These are phyloP conservation scores for Cavia aperea DNA, from an alignment of 2,113 vertebrate species.

Conservation along the genomic window DNA sequence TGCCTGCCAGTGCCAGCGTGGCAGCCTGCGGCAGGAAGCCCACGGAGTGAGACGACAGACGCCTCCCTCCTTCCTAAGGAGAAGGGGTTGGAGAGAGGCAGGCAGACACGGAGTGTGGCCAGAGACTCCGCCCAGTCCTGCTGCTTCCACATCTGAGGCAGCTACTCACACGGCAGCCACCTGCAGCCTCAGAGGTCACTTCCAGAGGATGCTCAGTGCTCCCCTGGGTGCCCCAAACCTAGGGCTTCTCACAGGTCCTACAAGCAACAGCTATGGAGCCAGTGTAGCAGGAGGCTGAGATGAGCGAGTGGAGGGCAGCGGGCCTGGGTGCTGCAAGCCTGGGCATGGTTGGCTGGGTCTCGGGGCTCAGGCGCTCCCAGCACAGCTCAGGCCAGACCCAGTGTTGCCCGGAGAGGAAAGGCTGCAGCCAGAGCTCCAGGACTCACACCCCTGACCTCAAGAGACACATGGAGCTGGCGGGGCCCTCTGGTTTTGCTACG, in stretches of 20 bases:
- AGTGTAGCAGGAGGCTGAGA: too few species aligned
- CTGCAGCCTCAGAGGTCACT: background rate
- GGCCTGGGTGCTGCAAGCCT: rapidly evolving
- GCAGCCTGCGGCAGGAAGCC: too few species aligned
- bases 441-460: too few species aligned
- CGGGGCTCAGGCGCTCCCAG: rapidly evolving
- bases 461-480: background rate
- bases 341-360: rapidly evolving
- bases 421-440: background rate
- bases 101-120: background rate
- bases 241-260: background rate
- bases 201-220: rapidly evolving
- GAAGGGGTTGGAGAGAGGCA: background rate
- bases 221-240: rapidly evolving
- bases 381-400: background rate
- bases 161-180: background rate
- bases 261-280: background rate
- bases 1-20: too few species aligned
- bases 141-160: background rate
- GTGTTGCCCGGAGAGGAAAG: background rate
- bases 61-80: rapidly evolving
- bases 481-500: background rate
- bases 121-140: background rate
- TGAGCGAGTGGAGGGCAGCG: rapidly evolving
- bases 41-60: background rate